phyloP scores from a whole-genome alignment of 1,140 invertebrate genomes.

The Helicoverpa armigera region DNA sequence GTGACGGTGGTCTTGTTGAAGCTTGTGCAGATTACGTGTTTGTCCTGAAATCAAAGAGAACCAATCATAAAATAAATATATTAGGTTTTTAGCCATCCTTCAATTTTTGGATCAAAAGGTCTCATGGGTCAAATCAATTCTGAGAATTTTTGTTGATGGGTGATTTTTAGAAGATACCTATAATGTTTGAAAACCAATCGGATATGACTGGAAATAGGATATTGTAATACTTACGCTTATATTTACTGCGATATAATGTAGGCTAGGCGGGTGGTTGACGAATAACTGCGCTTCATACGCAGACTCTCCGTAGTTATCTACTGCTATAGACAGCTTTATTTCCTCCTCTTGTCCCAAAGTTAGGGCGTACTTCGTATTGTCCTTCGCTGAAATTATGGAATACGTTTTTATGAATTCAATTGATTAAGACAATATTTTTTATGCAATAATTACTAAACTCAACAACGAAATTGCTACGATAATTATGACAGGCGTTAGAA shows the following conservation, averaged over 20 bases:
- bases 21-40: conserved; percentile 90
- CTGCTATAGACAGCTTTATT: conserved; percentile 91
- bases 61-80: neutral
- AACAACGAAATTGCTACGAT: no score
- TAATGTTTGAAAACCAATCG: no score
- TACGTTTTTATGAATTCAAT: no score
- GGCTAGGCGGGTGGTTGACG: conserved; percentile 91
- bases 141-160: neutral
- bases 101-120: no score
- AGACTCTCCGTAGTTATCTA: conserved; percentile 94
- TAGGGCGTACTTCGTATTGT: conserved; percentile 85
- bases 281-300: conserved; percentile 96
- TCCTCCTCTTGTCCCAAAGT: conserved; percentile 92
- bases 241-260: conserved; percentile 92
- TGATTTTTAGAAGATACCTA: no score
- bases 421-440: no score
- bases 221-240: conserved; percentile 71
- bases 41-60: conserved; percentile 78
- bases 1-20: conserved; percentile 91
- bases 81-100: neutral
- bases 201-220: no score
- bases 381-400: conserved; percentile 72
- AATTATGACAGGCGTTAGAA: no score
- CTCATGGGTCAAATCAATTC: no score
- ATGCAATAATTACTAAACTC: no score